A percentile compares a stretch with the other conserved stretches of the same genome.
phyloP scores from a whole-genome alignment of 2,888 invertebrate species.

The Coenonympha glycerion region DNA sequence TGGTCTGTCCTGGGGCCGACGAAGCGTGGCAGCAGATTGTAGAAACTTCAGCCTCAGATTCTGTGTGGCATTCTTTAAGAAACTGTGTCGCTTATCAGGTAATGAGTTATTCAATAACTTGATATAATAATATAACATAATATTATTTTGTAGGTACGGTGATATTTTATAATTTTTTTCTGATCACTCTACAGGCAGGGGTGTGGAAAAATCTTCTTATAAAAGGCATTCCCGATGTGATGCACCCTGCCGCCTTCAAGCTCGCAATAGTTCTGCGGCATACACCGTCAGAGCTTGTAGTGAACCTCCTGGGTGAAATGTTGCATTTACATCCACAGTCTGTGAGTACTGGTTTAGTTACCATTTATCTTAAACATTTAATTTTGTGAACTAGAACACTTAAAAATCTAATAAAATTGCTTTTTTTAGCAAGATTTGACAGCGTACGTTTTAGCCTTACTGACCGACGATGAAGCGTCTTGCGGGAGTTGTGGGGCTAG shows the following conservation, averaged over 20 bases:
- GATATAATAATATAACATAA: too few species aligned
- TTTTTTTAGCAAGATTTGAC: conserved; percentile 56
- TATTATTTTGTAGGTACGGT: too few species aligned
- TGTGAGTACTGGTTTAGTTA: conserved; percentile 36
- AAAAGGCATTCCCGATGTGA: conserved; percentile 55
- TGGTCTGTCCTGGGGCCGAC: conserved; percentile 48
- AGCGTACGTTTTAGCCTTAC: conserved; percentile 58
- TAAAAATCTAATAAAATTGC: not conserved
- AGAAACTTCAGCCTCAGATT: conserved; percentile 47
- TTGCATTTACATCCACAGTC: conserved; percentile 55
- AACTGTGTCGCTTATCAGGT: conserved; percentile 69
- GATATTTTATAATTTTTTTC: too few species aligned
- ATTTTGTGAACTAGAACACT: not conserved
- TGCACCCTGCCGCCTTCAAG: conserved; percentile 63
- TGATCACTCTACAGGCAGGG: conserved; percentile 46
- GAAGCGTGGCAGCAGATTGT: conserved; percentile 54
- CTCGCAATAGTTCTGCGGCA: conserved; percentile 62
- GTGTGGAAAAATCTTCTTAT: conserved; percentile 57
- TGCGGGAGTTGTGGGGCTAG: conserved; percentile 41
- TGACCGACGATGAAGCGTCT: conserved; percentile 62
- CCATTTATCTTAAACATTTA: not conserved
- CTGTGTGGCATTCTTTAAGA: conserved; percentile 59
- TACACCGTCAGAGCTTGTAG: conserved; percentile 54
- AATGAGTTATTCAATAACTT: too few species aligned
- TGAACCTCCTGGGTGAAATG: conserved; percentile 50